These are phyloP conservation scores for Eupithecia tripunctaria DNA, from an alignment of 2,888 invertebrate genomes.

Conservation along the genomic window DNA sequence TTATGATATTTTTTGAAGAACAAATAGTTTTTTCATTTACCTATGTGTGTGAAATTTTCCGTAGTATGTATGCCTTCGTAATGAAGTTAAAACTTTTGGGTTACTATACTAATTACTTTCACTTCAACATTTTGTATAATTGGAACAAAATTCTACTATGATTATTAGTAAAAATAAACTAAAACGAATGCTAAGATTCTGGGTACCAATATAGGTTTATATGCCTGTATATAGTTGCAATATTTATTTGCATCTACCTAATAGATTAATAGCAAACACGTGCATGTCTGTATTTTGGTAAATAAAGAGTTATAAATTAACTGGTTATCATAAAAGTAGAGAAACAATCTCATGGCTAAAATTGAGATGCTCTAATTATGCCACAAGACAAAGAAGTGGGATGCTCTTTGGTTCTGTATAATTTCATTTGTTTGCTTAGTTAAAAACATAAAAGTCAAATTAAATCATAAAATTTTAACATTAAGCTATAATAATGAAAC, in stretches of 20 bases:
- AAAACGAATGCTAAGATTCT: neutral
- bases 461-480: neutral
- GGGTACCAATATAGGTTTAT: too few relatives aligned
- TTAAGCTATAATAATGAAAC: neutral
- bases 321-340: constrained; percentile 30
- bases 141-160: too few relatives aligned
- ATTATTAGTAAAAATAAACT: neutral
- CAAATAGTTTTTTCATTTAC: neutral
- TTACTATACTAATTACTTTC: neutral
- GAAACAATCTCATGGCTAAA: constrained; percentile 27
- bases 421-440: neutral
- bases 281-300: constrained; percentile 27
- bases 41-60: neutral
- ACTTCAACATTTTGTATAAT: too few relatives aligned
- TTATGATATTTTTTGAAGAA: neutral
- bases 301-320: constrained; percentile 30
- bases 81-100: neutral
- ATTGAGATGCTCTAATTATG: constrained; percentile 21
- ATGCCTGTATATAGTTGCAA: constrained; percentile 7
- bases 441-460: neutral
- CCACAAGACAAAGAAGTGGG: neutral
- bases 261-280: constrained; percentile 31
- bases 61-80: too few relatives aligned
- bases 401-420: neutral
- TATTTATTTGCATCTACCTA: constrained; percentile 8